Evolutionary conservation across 2,888 invertebrate species (phyloP), one percentile per base, ranked within the genome.

Genomic region (Monoplex corrugatus): DNA sequence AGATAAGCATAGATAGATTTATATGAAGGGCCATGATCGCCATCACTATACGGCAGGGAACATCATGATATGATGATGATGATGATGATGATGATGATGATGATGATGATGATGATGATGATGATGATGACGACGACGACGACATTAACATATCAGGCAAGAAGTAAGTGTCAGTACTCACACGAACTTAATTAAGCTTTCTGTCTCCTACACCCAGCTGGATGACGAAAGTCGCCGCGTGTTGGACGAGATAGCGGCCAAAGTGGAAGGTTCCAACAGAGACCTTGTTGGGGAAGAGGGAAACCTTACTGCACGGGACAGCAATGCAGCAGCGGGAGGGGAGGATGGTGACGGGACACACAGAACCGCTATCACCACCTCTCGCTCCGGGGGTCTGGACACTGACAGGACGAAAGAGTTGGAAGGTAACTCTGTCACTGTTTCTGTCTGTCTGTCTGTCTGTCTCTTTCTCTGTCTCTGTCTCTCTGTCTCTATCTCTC

Each of bases 201-300:
- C 57, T 57, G 0, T 57, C 23, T 23, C 28, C 32, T 28, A 19
- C 40, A 1, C 32, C 0, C 68, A 88, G 88, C 43, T 83, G 83
- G 72, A 86, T 38, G 86, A 85, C 16, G 88, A 86, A 57, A 86
- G 82, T 32, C 57, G 57, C 13, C 57, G 82, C 32, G 32, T 86
- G 86, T 32, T 90, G 43, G 40, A 80, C n/a, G 88, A 90, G 38
- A 32, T 88, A 0, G 57, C 90, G 2, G 50, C 86, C 13, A 88
- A 86, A 13, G 86, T 90, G 40, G 88, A 89, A 72, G 89, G 28
- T 10, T 6, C 23, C 28, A 28, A 23, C 82, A 75, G 28, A 8
- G 82, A 72, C n/a, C 10, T 3, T 8, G 35, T 35, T 35, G 38
- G 32, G 28, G 63, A 50, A 45, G 75, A 78, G 6, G 78, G 78